Conservation (phyloP, 2,888 invertebrate genomes). For the Lobophora halterata region DNA sequence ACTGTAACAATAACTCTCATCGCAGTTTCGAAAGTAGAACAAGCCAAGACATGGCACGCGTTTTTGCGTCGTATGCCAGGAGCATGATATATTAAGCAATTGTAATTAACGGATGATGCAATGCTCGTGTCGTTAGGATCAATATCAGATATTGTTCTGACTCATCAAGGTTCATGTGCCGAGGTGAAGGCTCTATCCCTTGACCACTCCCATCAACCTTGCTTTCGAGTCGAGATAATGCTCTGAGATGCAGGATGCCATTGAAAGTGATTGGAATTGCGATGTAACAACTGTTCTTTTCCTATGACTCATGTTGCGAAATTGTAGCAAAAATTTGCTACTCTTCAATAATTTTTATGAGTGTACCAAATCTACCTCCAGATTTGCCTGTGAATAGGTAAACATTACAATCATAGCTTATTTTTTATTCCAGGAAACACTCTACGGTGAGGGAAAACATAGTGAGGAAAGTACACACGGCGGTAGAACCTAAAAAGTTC, state of each 20-base stretch:
- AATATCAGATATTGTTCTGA: constrained; percentile 59
- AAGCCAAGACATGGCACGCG: constrained; percentile 30
- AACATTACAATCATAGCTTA: no score
- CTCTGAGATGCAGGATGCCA: no score
- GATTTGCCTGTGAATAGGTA: no score
- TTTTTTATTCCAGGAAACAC: no score
- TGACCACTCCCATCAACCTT: constrained; percentile 73
- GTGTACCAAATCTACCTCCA: constrained; percentile 14
- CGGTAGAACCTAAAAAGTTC: no score
- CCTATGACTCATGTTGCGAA: constrained; percentile 32
- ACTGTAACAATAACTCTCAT: constrained; percentile 6
- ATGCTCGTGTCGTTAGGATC: constrained; percentile 56
- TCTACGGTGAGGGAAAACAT: no score
- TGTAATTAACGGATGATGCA: constrained; percentile 62
- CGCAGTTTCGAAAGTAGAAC: constrained; percentile 20
- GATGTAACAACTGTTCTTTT: constrained; percentile 38
- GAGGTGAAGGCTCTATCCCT: constrained; percentile 72
- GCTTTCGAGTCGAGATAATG: constrained; percentile 62
- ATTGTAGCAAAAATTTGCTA: constrained; percentile 11
- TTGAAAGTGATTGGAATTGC: constrained; percentile 48
- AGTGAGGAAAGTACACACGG: no score
- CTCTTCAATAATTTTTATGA: constrained; percentile 4
- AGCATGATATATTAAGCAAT: constrained; percentile 46
- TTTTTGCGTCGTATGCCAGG: constrained; percentile 34
- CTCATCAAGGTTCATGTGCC: constrained; percentile 58